These are phyloP conservation scores for Chrysopilus asiliformis DNA, from an alignment of 2,888 invertebrate genomes.

Conservation along the genomic window DNA sequence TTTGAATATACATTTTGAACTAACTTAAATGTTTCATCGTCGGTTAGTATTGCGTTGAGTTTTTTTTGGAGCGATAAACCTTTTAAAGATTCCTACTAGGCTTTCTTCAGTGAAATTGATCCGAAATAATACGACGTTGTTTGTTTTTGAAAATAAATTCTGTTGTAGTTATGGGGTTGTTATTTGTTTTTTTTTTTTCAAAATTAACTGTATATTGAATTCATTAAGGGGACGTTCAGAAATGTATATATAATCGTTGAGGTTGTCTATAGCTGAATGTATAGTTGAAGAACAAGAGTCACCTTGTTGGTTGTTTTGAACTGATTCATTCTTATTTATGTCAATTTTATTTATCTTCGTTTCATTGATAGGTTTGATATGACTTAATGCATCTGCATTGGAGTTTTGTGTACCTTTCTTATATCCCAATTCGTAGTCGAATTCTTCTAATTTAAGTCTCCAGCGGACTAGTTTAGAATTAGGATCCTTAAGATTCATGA, in stretches of 20 bases:
- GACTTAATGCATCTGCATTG: constrained; percentile 11
- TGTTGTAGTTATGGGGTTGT: constrained; percentile 7
- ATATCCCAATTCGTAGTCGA: constrained; percentile 14
- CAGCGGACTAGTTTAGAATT: constrained; percentile 8
- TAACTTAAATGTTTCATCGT: constrained; percentile 14
- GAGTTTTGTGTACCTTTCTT: constrained; percentile 16
- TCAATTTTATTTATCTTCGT: neutral
- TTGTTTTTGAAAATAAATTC: constrained; percentile 15
- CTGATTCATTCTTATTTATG: constrained; percentile 3
- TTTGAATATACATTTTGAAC: constrained; percentile 12
- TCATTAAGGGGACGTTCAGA: constrained; percentile 18
- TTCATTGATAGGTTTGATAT: neutral
- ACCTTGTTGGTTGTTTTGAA: constrained; percentile 1
- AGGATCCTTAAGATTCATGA: no score
- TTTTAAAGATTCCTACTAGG: constrained; percentile 13
- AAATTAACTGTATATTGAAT: constrained; percentile 10
- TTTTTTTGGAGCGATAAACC: constrained; percentile 15
- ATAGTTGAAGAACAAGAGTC: no score
- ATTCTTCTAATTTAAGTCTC: constrained; percentile 13
- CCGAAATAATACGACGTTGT: constrained; percentile 12
- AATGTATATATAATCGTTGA: constrained; percentile 16
- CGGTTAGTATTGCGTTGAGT: constrained; percentile 13
- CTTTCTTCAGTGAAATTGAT: constrained; percentile 10
- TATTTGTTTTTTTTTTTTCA: constrained; percentile 7
- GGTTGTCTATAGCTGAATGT: constrained; percentile 14